Evolutionary conservation across 1,140 invertebrate genomes (phyloP), one percentile per base, ranked within the genome.

Genomic region (Coelopa frigida): DNA sequence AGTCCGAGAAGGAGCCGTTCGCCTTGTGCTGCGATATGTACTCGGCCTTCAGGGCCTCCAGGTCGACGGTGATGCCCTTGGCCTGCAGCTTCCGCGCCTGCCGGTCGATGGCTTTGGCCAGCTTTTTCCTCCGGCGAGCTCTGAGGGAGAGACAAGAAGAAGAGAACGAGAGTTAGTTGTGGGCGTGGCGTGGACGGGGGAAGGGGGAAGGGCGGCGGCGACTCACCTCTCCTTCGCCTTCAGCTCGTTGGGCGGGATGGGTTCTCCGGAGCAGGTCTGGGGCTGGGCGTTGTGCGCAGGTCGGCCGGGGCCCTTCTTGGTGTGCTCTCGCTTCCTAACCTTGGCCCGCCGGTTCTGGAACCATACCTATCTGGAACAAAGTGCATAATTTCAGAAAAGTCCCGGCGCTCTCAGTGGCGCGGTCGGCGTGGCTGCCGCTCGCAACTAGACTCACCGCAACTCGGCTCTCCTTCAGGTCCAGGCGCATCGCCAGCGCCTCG

Each of bases 261-360:
- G 95, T 56, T 97, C 94, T 1, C 95, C 95, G 53, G 88, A 93
- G 72, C 95, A 98, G 26, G 92, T 94, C 66, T 97, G 93, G 0
- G 94, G 94, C 70, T 98, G 94, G 7, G 94, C 92, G 73, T 98
- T 98, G 74, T 98, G 94, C 4, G 94, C 94, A 32, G 95, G 95
- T 70, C 95, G 81, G 1, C 95, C 95, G 1, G 95, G 95, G 15
- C 94, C 94, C 61, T 98, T 98, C 73, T 97, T 95, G 42, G 94
- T 98, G 74, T 98, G 94, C 70, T 98, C 96, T 72, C 95, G 95
- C 77, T 98, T 98, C 46, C 95, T 79, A 92, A 95, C 99, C 74
- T 99, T 99, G 12, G 96, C 96, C 42, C 96, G 78, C 39, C 96
- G 80, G 74, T 99, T 99, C 78, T 99, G 97, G 75, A 99, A 99